Percentiles rank a stretch among this genome's conserved stretches.
phyloP scores from a whole-genome alignment of 2,113 vertebrate species.

The Desmodus rotundus region DNA sequence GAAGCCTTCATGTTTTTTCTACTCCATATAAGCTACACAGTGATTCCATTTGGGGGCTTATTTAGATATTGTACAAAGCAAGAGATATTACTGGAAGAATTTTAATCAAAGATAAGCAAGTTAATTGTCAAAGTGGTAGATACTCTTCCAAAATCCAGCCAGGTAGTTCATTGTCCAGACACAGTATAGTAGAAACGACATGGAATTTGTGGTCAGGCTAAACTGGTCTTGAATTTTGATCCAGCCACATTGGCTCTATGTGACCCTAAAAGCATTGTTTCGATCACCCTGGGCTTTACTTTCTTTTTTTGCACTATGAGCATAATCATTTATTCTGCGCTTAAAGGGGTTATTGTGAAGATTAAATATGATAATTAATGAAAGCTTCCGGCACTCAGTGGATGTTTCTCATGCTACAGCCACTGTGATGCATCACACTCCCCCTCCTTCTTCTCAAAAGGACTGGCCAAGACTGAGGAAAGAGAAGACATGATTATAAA shows the following conservation, averaged over 20 bases:
- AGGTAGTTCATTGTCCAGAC: background rate
- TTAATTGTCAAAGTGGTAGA: background rate
- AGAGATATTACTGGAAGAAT: background rate
- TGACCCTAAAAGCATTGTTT: background rate
- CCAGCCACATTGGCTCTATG: background rate
- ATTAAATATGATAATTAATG: background rate
- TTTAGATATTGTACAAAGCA: background rate
- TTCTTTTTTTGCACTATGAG: background rate
- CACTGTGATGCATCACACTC: background rate
- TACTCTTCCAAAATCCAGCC: background rate
- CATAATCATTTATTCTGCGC: background rate
- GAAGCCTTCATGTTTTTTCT: background rate
- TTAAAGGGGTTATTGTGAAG: background rate
- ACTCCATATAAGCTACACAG: background rate
- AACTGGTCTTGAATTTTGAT: background rate
- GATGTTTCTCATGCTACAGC: background rate
- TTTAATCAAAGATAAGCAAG: background rate
- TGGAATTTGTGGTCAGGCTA: background rate
- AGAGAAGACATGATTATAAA: background rate
- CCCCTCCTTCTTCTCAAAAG: background rate
- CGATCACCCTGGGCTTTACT: background rate
- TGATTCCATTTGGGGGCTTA: background rate
- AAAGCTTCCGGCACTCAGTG: background rate
- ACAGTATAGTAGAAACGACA: background rate
- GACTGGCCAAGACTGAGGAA: background rate